Base-by-base conservation (phyloP, 1,140 invertebrate species). In the Acromyrmex charruanus region DNA sequence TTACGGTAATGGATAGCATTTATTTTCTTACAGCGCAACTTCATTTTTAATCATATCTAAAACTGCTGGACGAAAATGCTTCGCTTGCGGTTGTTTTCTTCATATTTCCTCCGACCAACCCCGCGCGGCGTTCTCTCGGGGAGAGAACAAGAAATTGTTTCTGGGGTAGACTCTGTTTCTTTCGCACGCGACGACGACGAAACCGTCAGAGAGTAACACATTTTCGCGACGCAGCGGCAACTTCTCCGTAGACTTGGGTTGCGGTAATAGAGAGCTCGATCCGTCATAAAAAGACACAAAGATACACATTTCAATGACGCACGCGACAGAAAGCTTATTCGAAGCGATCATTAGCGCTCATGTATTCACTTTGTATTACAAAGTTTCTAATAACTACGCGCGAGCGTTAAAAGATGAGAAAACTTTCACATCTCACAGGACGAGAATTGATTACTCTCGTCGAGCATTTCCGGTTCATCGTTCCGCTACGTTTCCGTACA, bases 1-100 rank as follows among this genome's bases (percentile, higher is more conserved):
- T 84, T 84, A 84, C 69, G 80, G n/a, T 84, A 84, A 84, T 75
- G 80, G 69, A 75, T 74, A 35, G 71, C 74, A 84, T 84, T 75
- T 84, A 84, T 84, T 84, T 84, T 74, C 80, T 84, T 65, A 35
- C 39, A 21, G 69, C 44, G 39, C 80, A 49, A 51, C 69, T 84
- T 84, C 69, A 75, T 84, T 51, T 84, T 84, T 84, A 84, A 84
- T 84, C 80, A 84, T 63, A 84, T 61, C 80, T 63, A 28, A 84
- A 74, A 84, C 71, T 14, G 44, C 12, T 1, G 80, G 25, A 74
- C 80, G 35, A 82, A 74, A 82, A 59, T 82, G 63, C 63, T 35
- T 28, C 53, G 39, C 35, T 69, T 4, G 53, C 18, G 39, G 39
- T 49, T 28, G 69, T 61, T 84, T 75, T 63, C 80, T 51, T 74